phyloP scores from a whole-genome alignment of 1,140 invertebrate genomes.

The Leptopilina clavipes region DNA sequence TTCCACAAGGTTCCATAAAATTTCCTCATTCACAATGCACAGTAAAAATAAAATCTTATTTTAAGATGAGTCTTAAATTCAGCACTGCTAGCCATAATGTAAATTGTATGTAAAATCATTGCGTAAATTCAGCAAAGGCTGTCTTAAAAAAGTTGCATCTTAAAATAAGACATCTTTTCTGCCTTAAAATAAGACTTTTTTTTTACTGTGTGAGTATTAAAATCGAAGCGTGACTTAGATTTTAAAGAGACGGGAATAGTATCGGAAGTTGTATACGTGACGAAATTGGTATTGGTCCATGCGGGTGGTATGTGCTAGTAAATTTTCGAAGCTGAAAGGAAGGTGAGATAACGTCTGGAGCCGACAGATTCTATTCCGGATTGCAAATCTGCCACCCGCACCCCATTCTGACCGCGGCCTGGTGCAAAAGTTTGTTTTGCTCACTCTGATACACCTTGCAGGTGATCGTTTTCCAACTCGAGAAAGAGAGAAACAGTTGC shows the following conservation, averaged over 20 bases:
- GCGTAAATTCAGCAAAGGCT: no score
- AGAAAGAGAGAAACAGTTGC: conserved; percentile 45
- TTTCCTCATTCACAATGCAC: no score
- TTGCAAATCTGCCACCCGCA: conserved; percentile 71
- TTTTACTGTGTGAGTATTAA: no score
- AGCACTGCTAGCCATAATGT: no score
- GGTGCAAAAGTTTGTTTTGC: conserved; percentile 59
- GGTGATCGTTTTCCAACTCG: conserved; percentile 64
- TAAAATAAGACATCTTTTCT: no score
- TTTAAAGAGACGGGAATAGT: neutral
- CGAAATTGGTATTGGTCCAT: conserved; percentile 7
- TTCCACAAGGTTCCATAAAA: no score
- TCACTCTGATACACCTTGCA: conserved; percentile 63
- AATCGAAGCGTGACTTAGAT: neutral
- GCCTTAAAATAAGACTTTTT: no score
- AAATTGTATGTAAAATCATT: no score
- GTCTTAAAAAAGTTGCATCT: conserved; percentile 11
- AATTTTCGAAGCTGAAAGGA: conserved; percentile 51
- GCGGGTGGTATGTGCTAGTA: conserved; percentile 34
- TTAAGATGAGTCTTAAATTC: no score
- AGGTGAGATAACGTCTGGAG: conserved; percentile 68
- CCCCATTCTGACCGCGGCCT: conserved; percentile 58
- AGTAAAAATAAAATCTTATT: no score
- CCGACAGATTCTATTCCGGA: conserved; percentile 74
- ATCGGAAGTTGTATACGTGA: neutral